phyloP scores from a whole-genome alignment of 2,888 invertebrate species.

The Eristalis intricaria region DNA sequence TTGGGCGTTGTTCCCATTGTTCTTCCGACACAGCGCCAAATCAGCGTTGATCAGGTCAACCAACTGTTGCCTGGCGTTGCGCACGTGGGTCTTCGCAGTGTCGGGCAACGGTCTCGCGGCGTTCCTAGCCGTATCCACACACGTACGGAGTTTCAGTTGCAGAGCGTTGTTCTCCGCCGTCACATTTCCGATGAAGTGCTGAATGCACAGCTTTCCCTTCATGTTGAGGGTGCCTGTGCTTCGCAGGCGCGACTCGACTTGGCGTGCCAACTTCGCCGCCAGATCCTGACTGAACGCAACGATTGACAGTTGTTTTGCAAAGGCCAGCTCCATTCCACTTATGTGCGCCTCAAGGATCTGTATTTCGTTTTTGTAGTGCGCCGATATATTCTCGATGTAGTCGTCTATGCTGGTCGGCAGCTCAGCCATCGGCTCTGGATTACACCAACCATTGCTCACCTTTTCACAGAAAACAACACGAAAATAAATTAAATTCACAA shows the following conservation, averaged over 20 bases:
- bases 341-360: conserved; percentile 40
- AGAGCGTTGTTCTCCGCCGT: conserved; percentile 42
- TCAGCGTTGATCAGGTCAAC: conserved; percentile 29
- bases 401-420: conserved; percentile 40
- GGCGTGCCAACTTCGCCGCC: conserved; percentile 29
- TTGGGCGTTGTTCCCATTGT: conserved; percentile 34
- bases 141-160: conserved; percentile 44
- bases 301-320: conserved; percentile 26
- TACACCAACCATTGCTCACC: background rate
- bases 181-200: conserved; percentile 55
- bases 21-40: conserved; percentile 41
- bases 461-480: background rate
- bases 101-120: conserved; percentile 27
- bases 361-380: conserved; percentile 57
- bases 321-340: conserved; percentile 32
- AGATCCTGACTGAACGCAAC: conserved; percentile 39
- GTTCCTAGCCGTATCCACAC: conserved; percentile 39
- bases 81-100: conserved; percentile 26
- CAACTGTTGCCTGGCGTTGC: conserved; percentile 39
- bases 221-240: conserved; percentile 43
- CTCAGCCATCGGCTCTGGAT: background rate
- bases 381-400: conserved; percentile 55
- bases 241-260: conserved; percentile 50
- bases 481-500: background rate
- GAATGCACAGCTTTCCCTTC: conserved; percentile 51